Evolutionary conservation across 2,113 vertebrate species (phyloP), one percentile per base, ranked within the genome.

Genomic region (Neoarius graeffei): DNA sequence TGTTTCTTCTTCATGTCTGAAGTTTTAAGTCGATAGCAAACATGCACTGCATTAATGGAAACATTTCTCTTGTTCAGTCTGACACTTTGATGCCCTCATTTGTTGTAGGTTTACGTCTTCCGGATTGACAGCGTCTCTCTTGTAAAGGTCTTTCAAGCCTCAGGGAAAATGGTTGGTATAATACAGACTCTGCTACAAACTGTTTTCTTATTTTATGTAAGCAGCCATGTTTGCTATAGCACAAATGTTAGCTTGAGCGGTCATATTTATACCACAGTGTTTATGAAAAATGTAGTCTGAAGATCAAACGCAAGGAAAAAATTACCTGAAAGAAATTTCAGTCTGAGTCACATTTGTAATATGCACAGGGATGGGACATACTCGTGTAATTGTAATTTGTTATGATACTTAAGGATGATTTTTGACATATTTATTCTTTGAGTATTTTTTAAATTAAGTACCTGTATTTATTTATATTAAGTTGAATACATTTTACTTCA

Each of bases 91-190:
- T 85, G 23, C 71, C 54, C 17, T 88, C 19, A 9, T 15, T 86
- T 89, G 89, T 88, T 88, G 80, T 91, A 99, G 98, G 97, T 99
- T 93, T 99, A 99, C 92, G 96, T 99, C 94, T 99, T 99, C 92
- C 97, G 96, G 96, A 96, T 97, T 3, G 98, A 99, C 77, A 97
- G 95, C 77, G 91, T 84, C 83, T 97, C 97, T 91, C 94, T 99
- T 90, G 94, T 97, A 93, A 98, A 96, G 95, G 97, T 95, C 92
- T 99, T 99, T 94, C 96, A 99, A 93, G 96, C 96, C 91, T 97
- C 97, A 85, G 98, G 98, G 92, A 99, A 96, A 97, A 99, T 97
- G 97, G 98, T 99, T 93, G 92, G 96, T 93, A 56, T 85, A 6
- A 92, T 89, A 81, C 67, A 81, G 76, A 82, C 30, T 67, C 25